phyloP scores from a whole-genome alignment of 2,888 invertebrate species.

The Sinelater perroti region DNA sequence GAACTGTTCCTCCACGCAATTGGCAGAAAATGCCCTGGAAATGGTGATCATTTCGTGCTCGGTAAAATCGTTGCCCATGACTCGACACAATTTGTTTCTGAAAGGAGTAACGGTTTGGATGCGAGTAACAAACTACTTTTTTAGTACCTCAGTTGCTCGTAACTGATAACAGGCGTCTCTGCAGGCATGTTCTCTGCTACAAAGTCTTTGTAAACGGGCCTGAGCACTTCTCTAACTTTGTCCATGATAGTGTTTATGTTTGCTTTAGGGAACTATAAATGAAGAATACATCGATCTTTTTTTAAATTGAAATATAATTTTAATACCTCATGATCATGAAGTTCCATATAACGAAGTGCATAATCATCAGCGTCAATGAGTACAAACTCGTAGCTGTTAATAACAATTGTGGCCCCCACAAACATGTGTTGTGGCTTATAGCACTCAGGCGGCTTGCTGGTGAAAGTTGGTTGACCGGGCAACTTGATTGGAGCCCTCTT shows the following conservation, averaged over 20 bases:
- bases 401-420: constrained; percentile 80
- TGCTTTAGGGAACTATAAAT: constrained; percentile 76
- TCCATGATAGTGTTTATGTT: constrained; percentile 76
- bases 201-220: constrained; percentile 78
- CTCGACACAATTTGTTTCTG: constrained; percentile 71
- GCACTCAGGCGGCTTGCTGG: constrained; percentile 75
- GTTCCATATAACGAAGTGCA: constrained; percentile 86
- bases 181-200: constrained; percentile 72
- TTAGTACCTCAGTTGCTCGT: constrained; percentile 60
- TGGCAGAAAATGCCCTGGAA: constrained; percentile 75
- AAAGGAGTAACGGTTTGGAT: neutral
- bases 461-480: constrained; percentile 76
- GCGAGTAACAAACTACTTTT: neutral
- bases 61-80: constrained; percentile 74
- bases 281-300: constrained; percentile 1
- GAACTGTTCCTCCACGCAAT: constrained; percentile 62
- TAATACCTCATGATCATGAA: constrained; percentile 74
- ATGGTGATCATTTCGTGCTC: constrained; percentile 85
- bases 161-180: constrained; percentile 56
- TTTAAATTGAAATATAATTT: neutral
- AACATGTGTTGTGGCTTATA: constrained; percentile 85
- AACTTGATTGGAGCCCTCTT: constrained; percentile 75
- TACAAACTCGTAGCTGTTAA: constrained; percentile 82
- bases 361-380: constrained; percentile 87
- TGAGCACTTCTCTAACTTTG: constrained; percentile 75